These are phyloP conservation scores for Tachina lurida DNA, from an alignment of 2,888 invertebrate genomes.

Conservation along the genomic window DNA sequence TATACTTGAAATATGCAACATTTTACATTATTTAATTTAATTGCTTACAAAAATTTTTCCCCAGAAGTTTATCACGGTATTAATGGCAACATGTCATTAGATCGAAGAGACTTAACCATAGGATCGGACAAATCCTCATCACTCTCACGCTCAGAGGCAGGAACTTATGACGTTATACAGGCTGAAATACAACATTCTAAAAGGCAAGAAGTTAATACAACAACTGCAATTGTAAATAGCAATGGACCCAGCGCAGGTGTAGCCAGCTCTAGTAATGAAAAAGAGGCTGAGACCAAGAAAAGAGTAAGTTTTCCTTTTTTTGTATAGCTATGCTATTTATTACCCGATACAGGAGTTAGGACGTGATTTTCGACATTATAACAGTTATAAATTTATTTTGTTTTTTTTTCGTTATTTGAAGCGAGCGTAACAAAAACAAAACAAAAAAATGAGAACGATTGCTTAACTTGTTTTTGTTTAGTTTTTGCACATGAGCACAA, in stretches of 20 bases:
- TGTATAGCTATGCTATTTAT: too few relatives aligned
- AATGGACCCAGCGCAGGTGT: slow-evolving; percentile 74
- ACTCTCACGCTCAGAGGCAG: slow-evolving; percentile 82
- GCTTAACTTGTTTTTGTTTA: too few relatives aligned
- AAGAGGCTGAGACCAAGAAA: slow-evolving; percentile 81
- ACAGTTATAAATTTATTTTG: too few relatives aligned
- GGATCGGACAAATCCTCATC: slow-evolving; percentile 83
- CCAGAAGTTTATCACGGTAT: slow-evolving; percentile 82
- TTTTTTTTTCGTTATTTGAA: too few relatives aligned
- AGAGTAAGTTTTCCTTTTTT: slow-evolving; percentile 72
- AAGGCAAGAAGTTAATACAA: slow-evolving; percentile 78
- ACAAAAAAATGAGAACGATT: too few relatives aligned
- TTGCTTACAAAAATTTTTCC: background rate
- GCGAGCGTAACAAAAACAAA: too few relatives aligned
- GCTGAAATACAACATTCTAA: slow-evolving; percentile 82
- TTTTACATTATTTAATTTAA: background rate
- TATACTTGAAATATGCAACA: background rate
- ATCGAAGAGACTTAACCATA: slow-evolving; percentile 82
- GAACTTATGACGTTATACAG: slow-evolving; percentile 82
- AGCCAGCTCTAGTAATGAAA: slow-evolving; percentile 72
- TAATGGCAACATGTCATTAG: slow-evolving; percentile 83
- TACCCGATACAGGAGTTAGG: too few relatives aligned
- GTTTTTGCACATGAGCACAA: too few relatives aligned
- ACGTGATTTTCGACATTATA: too few relatives aligned
- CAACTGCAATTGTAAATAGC: slow-evolving; percentile 74